Evolutionary conservation across 1,140 invertebrate species (phyloP).

Genomic region (Capitella teleta): DNA sequence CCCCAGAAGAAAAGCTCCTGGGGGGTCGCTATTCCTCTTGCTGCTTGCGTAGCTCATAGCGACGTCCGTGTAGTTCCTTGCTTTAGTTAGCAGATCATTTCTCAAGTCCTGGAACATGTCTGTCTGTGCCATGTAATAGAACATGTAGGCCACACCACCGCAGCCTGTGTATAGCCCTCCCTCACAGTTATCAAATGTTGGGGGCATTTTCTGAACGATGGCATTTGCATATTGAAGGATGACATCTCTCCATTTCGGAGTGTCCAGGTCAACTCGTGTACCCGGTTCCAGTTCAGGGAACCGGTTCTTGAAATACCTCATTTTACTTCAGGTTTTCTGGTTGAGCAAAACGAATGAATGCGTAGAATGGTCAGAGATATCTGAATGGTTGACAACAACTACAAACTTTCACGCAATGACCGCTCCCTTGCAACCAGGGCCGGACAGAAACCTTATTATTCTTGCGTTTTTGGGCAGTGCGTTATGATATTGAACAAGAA

Average conservation of each 20-base stretch:
- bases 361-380: too few species aligned
- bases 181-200: constrained; percentile 30
- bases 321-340: too few species aligned
- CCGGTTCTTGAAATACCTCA: constrained; percentile 36
- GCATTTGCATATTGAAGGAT: constrained; percentile 14
- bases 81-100: constrained; percentile 24
- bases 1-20: constrained; percentile 42
- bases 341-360: too few species aligned
- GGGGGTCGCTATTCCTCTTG: constrained; percentile 17
- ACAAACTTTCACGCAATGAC: too few species aligned
- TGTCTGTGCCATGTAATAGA: constrained; percentile 35
- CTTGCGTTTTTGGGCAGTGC: too few species aligned
- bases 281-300: constrained; percentile 23
- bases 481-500: too few species aligned
- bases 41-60: constrained; percentile 20
- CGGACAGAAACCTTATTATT: too few species aligned
- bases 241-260: constrained; percentile 19
- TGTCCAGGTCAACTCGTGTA: constrained; percentile 16
- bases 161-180: constrained; percentile 45
- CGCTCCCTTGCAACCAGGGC: too few species aligned
- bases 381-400: too few species aligned
- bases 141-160: constrained; percentile 44
- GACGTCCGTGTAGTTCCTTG: constrained; percentile 27
- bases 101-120: constrained; percentile 20
- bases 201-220: constrained; percentile 19